Base-by-base conservation (phyloP, 2,113 vertebrate species). In the Chloroceryle aenea region DNA sequence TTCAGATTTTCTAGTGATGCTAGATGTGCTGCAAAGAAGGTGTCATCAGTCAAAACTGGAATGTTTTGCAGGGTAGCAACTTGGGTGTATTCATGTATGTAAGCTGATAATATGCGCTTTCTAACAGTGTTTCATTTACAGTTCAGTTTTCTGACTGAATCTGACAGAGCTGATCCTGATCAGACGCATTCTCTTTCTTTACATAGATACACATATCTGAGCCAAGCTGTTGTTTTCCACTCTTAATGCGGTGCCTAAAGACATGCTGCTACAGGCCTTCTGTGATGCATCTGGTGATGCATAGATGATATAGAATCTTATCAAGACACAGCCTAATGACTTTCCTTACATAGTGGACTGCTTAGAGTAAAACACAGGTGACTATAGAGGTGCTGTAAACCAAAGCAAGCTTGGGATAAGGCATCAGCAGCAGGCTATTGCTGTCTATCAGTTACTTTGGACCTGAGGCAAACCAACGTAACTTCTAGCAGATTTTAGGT, bases 141-240 rank as follows among this genome's bases (percentile, higher is more conserved):
- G 11, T 53, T 90, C 62, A 20, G 12, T 90, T 92, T 96, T 82
- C 59, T 93, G 72, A 45, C 62, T 62, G 67, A 48, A 53, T 53
- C 47, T 67, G 64, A 29, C 38, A 78, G 30, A 77, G 13, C 34
- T 73, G 29, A 38, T 62, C 23, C 0, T 0, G 2, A 69, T 64
- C 59, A 86, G 75, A 86, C 30, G 62, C 5, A 4, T 32, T 63
- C 18, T 55, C 23, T 68, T 66, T 88, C 32, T 74, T 88, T 38
- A 30, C 20, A 47, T 38, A 71, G 38, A 19, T 14, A 75, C 20
- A 23, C 15, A 5, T 36, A 10, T 21, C 67, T 86, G 72, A 84
- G 73, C 43, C 34, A 59, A 50, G 17, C 14, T 2, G 4, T 6
- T 74, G 10, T 63, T 55, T 67, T 64, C 52, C 69, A 3, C 13